These are phyloP conservation scores for Corydoras maculifer DNA, from an alignment of 2,113 vertebrate species.

Conservation along the genomic window DNA sequence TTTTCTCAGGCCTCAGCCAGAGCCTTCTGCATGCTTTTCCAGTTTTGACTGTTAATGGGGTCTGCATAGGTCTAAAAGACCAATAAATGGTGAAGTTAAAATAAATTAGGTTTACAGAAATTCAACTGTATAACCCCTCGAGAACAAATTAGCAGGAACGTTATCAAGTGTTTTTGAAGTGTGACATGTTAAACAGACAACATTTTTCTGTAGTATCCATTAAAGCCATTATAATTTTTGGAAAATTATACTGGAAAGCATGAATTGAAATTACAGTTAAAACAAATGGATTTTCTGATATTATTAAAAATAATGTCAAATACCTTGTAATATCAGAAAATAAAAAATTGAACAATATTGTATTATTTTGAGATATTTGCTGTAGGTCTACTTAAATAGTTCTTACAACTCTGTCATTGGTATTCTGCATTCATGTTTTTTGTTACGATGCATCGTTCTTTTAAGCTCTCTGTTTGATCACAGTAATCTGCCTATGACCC, in stretches of 20 bases:
- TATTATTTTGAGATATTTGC: neutral
- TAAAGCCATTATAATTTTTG: no score
- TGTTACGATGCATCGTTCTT: neutral
- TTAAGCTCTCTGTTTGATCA: neutral
- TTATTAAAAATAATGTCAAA: no score
- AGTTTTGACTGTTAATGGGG: neutral
- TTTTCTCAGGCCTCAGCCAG: slow-evolving; percentile 21
- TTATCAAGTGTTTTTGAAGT: no score
- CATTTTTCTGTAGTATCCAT: no score
- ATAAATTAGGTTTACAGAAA: neutral
- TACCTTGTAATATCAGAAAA: no score
- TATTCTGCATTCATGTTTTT: neutral
- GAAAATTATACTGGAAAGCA: no score
- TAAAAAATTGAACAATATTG: neutral
- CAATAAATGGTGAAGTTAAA: neutral
- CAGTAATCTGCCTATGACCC: neutral
- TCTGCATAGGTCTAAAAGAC: neutral
- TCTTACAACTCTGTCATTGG: neutral
- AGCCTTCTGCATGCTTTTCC: neutral
- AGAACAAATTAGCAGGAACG: no score
- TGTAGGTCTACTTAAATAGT: neutral
- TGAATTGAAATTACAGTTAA: no score
- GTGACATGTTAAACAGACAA: no score
- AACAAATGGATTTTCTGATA: no score
- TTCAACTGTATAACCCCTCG: neutral